Base-by-base conservation (phyloP, 1,140 invertebrate species). In the Watersipora subatra region DNA sequence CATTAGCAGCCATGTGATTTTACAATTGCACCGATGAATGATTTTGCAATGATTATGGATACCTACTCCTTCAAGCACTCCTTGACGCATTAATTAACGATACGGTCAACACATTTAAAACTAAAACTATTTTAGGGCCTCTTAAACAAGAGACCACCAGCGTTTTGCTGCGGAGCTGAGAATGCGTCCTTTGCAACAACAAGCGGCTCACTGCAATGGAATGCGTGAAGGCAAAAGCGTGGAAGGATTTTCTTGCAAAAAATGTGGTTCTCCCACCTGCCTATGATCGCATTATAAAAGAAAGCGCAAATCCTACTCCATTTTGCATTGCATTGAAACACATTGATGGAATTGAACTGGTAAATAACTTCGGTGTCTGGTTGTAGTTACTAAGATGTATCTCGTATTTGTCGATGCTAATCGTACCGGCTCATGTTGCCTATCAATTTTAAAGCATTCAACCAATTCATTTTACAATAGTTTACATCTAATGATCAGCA, bases 201-300 rank as follows among this genome's bases (percentile, higher is more conserved):
- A 46, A 46, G n/a, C 7, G 7, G 7, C 34, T 12, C n/a, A n/a
- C 7, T 12, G 34, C 34, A 46, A 46, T 46, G 34, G 34, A 46
- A n/a, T 46, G 34, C n/a, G 34, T 46, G 34, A 46, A 46, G 55
- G 71, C 70, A 28, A 73, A 69, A 66, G 72, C 69, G 62, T 77
- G 76, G 76, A 71, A 65, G 65, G 70, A 75, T 17, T 75, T 77
- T 66, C 69, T 71, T 56, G 69, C 67, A 24, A 73, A 73, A 69
- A 72, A 75, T 65, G 61, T 64, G 17, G 68, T 69, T 61, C 25
- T 76, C 26, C 75, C 74, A 7, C 64, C 74, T 28, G 73, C 75
- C 26, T 76, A 73, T 70, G 74, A 76, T 62, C 62, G 76, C 20
- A 71, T 73, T 55, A 70, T 75, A 68, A 69, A 70, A n/a, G 73